These are phyloP conservation scores for Drosophila engyochracea DNA, from an alignment of 2,888 invertebrate genomes.

Conservation along the genomic window DNA sequence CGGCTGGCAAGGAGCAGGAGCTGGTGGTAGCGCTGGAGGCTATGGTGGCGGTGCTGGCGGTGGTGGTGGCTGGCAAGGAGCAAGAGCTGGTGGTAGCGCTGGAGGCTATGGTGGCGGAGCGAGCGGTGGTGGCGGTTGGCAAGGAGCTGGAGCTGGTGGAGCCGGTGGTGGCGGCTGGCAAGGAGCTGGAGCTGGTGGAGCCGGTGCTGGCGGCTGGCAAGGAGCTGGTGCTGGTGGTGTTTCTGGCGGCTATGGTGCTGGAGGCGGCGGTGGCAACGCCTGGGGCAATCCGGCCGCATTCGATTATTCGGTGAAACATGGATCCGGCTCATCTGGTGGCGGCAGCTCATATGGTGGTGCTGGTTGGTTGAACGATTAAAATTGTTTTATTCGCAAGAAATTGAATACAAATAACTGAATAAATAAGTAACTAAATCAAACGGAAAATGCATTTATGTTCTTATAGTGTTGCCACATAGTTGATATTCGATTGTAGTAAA, in stretches of 20 bases:
- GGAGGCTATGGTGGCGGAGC: conserved; percentile 15
- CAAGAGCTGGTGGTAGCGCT: conserved; percentile 4
- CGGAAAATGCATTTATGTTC: not conserved
- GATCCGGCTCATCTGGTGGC: conserved; percentile 11
- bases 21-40: conserved; percentile 7
- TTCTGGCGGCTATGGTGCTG: conserved; percentile 11
- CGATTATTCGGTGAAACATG: conserved; percentile 54
- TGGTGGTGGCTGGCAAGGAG: not conserved
- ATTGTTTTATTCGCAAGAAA: not conserved
- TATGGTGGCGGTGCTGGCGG: not conserved
- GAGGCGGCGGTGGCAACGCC: conserved; percentile 47
- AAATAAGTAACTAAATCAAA: conserved; percentile 7
- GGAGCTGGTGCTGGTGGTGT: conserved; percentile 17
- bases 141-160: conserved; percentile 6
- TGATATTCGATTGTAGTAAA: not conserved
- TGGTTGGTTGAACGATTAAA: conserved; percentile 71
- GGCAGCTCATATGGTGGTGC: conserved; percentile 53
- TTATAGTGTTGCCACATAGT: not conserved
- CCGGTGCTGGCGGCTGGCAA: conserved; percentile 31
- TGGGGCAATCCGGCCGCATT: conserved; percentile 51
- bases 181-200: conserved; percentile 14
- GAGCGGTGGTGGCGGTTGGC: conserved; percentile 32
- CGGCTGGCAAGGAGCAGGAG: conserved; percentile 36
- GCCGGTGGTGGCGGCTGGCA: conserved; percentile 35
- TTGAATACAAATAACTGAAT: conserved; percentile 17